Evolutionary conservation across 2,797 vertebrate genomes (phyloP), one percentile per base, ranked within the genome.

Genomic region (Mus minutoides): DNA sequence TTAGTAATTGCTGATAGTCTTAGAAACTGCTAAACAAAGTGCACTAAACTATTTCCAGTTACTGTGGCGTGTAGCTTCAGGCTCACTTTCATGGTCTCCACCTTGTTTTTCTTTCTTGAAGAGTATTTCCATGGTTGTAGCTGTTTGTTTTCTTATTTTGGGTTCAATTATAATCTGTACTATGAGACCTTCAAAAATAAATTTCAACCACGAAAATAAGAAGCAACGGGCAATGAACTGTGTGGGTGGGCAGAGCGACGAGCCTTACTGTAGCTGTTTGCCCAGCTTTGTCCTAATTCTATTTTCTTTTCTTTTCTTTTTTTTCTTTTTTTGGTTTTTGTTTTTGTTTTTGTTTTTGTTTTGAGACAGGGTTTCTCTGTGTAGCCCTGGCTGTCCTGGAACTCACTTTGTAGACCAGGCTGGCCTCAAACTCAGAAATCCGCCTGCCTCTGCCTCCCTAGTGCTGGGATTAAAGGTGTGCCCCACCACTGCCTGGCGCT

Each of bases 231-330:
- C 64, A 40, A 73, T 31, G 49, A 40, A 54, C 13, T 26, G 21
- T 3, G 8, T 8, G 9, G 31, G 24, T 10, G 19, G 16, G n/a
- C 1, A 3, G 31, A 40, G 14, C 2, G 7, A n/a, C 10, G 9
- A 52, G 67, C 17, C 88, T 94, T 84, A 13, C 22, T 76, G 73
- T 1, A 56, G 73, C n/a, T 85, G 49, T 29, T 60, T 58, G 29
- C 46, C 9, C n/a, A 92, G 26, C 79, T 84, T 40, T 75, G 21
- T 88, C 88, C 37, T 83, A 88, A 83, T 58, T 90, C 40, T 16
- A 0, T 60, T 69, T 67, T 34, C 60, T 64, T n/a, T n/a, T n/a
- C n/a, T n/a, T n/a, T n/a, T n/a, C n/a, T n/a, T n/a, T n/a, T n/a
- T n/a, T n/a, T n/a, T n/a, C n/a, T n/a, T n/a, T n/a, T n/a, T n/a